Percentiles rank a stretch among this genome's conserved stretches.
Evolutionary conservation across 1,140 invertebrate species (phyloP).

Genomic region (Papilio polytes): DNA sequence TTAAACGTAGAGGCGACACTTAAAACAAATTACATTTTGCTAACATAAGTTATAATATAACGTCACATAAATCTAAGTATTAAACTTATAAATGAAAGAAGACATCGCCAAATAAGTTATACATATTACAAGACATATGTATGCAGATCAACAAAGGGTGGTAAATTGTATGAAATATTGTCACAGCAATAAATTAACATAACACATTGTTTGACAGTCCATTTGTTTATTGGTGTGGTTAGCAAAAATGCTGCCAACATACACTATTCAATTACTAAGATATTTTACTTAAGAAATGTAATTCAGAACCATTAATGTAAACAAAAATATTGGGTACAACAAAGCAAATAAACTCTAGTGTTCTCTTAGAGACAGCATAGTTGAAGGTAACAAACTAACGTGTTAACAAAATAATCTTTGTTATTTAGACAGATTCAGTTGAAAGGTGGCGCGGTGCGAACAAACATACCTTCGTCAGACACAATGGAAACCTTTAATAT

Average conservation of each 20-base stretch:
- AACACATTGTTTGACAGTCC: constrained; percentile 37
- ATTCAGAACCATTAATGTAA: neutral
- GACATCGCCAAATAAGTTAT: neutral
- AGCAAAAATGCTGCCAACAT: constrained; percentile 12
- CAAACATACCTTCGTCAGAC: constrained; percentile 71
- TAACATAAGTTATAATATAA: neutral
- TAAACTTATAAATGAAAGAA: neutral
- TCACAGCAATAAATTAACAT: constrained; percentile 34
- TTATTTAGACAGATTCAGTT: constrained; percentile 46
- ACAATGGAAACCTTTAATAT: constrained; percentile 74
- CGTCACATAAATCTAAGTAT: constrained; percentile 1
- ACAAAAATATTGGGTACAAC: neutral
- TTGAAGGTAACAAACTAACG: neutral
- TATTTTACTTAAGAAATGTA: neutral
- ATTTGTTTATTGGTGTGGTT: constrained; percentile 38
- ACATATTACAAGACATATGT: neutral
- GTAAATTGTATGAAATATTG: constrained; percentile 20
- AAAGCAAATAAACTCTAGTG: neutral
- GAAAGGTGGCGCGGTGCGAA: constrained; percentile 72
- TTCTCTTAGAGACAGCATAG: neutral
- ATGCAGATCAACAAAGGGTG: constrained; percentile 37
- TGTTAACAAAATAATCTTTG: constrained; percentile 23
- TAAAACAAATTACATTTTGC: neutral
- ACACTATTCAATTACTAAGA: neutral
- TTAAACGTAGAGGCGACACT: constrained; percentile 37